Evolutionary conservation across 2,888 invertebrate genomes (phyloP).

Genomic region (Latrodectus hesperus): DNA sequence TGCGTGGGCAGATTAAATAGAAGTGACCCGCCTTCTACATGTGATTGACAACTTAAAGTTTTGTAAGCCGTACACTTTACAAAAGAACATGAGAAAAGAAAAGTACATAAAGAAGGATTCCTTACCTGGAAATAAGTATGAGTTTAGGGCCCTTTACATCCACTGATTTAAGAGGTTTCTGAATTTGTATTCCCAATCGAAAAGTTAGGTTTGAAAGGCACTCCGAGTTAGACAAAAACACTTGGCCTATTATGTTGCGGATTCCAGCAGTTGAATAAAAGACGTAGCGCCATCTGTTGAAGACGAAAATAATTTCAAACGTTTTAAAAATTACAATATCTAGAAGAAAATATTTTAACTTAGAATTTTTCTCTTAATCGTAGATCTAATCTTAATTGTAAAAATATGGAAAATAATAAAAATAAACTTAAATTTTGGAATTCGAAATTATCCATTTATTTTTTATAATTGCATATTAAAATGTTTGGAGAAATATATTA

Average conservation of each 20-base stretch:
- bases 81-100: neutral
- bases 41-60: neutral
- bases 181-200: conserved; percentile 46
- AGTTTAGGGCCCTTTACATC: conserved; percentile 7
- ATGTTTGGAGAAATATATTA: no score
- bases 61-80: neutral
- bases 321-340: neutral
- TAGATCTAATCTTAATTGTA: no score
- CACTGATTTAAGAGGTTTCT: conserved; percentile 12
- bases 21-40: conserved; percentile 43
- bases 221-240: conserved; percentile 45
- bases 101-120: neutral
- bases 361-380: no score
- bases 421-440: no score
- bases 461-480: no score
- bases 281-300: conserved; percentile 66
- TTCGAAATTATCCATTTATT: no score
- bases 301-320: neutral
- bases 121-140: conserved; percentile 38
- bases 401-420: no score
- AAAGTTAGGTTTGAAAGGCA: conserved; percentile 52
- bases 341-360: no score
- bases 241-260: conserved; percentile 52
- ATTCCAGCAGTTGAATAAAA: conserved; percentile 54
- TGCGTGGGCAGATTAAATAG: conserved; percentile 12